Evolutionary conservation across 2,113 vertebrate species (phyloP).

Genomic region (Dicrurus megarhynchus): DNA sequence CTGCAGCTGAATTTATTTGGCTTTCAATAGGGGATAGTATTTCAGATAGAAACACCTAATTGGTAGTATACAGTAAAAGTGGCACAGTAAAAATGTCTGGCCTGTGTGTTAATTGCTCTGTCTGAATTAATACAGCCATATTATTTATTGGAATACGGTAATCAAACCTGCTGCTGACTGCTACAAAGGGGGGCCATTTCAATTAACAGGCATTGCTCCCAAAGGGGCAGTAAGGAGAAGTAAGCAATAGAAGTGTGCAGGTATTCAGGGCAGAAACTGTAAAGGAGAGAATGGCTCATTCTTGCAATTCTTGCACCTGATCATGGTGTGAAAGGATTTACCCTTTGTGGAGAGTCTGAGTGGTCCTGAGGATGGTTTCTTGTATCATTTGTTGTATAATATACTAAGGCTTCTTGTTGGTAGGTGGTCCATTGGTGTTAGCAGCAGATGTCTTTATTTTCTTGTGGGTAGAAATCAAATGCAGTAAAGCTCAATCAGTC

Average conservation of each 20-base stretch:
- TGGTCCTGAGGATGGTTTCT: not conserved
- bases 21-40: slow-evolving; percentile 34
- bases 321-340: not conserved
- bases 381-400: not conserved
- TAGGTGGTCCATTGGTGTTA: not conserved
- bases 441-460: not conserved
- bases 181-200: slow-evolving; percentile 39
- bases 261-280: not conserved
- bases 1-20: slow-evolving; percentile 55
- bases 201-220: slow-evolving; percentile 64
- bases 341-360: not conserved
- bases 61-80: slow-evolving; percentile 53
- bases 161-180: slow-evolving; percentile 59
- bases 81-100: slow-evolving; percentile 58
- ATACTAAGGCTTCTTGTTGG: not conserved
- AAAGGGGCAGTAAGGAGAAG: slow-evolving; percentile 47
- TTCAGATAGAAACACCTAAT: slow-evolving; percentile 60
- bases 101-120: slow-evolving; percentile 70
- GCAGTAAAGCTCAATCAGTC: not conserved
- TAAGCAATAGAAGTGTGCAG: slow-evolving; percentile 7
- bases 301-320: not conserved
- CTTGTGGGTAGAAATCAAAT: not conserved
- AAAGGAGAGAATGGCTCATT: not conserved
- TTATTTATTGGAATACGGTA: slow-evolving; percentile 70
- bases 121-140: slow-evolving; percentile 61